Conservation (phyloP, 2,888 invertebrate species). For the Cerceris ruficornis region DNA sequence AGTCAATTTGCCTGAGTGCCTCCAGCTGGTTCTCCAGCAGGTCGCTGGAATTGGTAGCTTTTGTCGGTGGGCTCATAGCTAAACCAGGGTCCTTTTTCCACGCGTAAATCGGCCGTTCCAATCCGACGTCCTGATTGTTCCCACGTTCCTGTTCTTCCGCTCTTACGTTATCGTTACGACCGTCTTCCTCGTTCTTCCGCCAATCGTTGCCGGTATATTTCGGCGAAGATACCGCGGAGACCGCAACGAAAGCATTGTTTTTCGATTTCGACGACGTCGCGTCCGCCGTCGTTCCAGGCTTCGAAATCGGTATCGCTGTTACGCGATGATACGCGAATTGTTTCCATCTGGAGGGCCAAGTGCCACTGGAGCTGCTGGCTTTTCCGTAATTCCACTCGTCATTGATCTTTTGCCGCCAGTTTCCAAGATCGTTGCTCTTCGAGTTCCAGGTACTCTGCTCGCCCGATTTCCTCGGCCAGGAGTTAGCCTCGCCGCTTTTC, state of each 20-base stretch:
- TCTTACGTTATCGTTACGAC: constrained; percentile 40
- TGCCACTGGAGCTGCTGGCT: constrained; percentile 31
- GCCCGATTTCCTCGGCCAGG: constrained; percentile 37
- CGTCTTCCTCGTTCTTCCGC: constrained; percentile 76
- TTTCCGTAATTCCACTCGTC: constrained; percentile 71
- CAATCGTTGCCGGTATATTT: constrained; percentile 74
- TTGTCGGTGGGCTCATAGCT: constrained; percentile 3
- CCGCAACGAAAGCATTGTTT: constrained; percentile 76
- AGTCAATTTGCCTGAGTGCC: constrained; percentile 65
- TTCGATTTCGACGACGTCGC: constrained; percentile 59
- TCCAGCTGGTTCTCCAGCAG: constrained; percentile 75
- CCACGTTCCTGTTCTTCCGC: constrained; percentile 66
- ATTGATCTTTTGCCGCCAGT: constrained; percentile 56
- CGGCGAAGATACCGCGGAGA: constrained; percentile 74
- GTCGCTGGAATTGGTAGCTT: constrained; percentile 61
- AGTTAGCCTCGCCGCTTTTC: constrained; percentile 13
- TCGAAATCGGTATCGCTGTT: constrained; percentile 71
- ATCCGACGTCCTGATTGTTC: constrained; percentile 62
- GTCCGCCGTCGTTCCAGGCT: constrained; percentile 69
- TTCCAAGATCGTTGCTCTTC: constrained; percentile 30
- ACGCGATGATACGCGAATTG: constrained; percentile 78
- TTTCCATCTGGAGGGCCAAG: constrained; percentile 77
- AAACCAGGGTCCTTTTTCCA: constrained; percentile 69
- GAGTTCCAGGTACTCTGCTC: constrained; percentile 27
- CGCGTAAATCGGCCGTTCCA: constrained; percentile 61